Conservation (phyloP, 2,888 invertebrate species). For the Lithophane leautieri region DNA sequence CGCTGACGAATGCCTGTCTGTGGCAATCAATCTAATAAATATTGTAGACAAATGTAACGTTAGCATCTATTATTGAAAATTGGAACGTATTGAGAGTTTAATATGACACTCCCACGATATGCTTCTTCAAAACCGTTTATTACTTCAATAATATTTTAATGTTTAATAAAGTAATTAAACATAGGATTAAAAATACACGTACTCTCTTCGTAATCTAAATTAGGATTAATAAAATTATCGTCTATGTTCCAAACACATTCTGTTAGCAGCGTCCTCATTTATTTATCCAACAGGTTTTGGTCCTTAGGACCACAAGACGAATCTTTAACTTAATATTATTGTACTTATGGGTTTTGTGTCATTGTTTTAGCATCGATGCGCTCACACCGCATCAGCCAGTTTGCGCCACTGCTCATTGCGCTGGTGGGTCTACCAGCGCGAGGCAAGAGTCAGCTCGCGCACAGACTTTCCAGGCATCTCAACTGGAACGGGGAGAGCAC, state of each 20-base stretch:
- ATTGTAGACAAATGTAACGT: slow-evolving; percentile 41
- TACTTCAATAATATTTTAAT: slow-evolving; percentile 27
- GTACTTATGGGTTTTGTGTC: slow-evolving; percentile 7
- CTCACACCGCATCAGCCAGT: slow-evolving; percentile 86
- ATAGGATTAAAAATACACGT: not conserved
- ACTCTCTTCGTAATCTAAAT: slow-evolving; percentile 10
- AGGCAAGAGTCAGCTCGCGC: slow-evolving; percentile 97
- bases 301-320: not conserved
- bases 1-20: slow-evolving; percentile 44
- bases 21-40: slow-evolving; percentile 33
- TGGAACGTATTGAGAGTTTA: slow-evolving; percentile 42
- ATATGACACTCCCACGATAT: slow-evolving; percentile 49
- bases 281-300: not conserved
- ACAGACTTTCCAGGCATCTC: slow-evolving; percentile 95
- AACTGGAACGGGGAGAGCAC: slow-evolving; percentile 97
- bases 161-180: slow-evolving; percentile 5
- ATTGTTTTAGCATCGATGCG: slow-evolving; percentile 87
- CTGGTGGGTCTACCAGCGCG: slow-evolving; percentile 97
- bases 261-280: not conserved
- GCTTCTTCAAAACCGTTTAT: slow-evolving; percentile 28
- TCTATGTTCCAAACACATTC: not conserved
- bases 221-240: not conserved
- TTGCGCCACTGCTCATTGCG: slow-evolving; percentile 94
- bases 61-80: slow-evolving; percentile 32
- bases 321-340: not conserved